These are phyloP conservation scores for Noctua janthe DNA, from an alignment of 2,888 invertebrate species.

Conservation along the genomic window DNA sequence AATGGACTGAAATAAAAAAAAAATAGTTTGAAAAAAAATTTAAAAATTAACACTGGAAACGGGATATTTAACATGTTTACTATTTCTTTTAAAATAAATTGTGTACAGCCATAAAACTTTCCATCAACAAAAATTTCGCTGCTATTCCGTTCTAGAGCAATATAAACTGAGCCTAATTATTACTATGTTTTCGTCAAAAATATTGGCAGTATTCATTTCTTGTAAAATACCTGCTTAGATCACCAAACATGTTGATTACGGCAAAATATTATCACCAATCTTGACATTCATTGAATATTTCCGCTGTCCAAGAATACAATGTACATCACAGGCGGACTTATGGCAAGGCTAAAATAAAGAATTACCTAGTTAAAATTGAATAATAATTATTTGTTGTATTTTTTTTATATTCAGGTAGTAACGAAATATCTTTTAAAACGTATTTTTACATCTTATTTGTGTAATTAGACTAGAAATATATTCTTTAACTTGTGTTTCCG, in stretches of 20 bases:
- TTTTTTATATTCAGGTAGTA: neutral
- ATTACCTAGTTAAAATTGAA: neutral
- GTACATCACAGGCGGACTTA: neutral
- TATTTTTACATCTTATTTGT: neutral
- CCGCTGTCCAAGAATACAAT: neutral
- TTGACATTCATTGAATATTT: neutral
- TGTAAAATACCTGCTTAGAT: neutral
- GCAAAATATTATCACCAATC: neutral
- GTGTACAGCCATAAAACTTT: too few species aligned
- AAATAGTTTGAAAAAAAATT: too few species aligned
- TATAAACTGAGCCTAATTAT: neutral
- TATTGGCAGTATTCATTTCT: neutral
- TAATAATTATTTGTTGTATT: neutral
- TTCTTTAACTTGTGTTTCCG: neutral
- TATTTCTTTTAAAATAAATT: too few species aligned
- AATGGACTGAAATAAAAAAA: too few species aligned
- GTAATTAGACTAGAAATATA: constrained; percentile 26
- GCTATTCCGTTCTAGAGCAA: neutral
- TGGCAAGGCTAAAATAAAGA: neutral
- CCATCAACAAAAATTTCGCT: neutral
- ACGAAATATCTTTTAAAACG: neutral
- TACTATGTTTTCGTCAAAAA: neutral
- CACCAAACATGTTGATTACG: neutral
- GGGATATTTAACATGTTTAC: too few species aligned
- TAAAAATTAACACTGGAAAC: too few species aligned